Evolutionary conservation across 2,888 invertebrate genomes (phyloP).

Genomic region (Diabrotica balteata): DNA sequence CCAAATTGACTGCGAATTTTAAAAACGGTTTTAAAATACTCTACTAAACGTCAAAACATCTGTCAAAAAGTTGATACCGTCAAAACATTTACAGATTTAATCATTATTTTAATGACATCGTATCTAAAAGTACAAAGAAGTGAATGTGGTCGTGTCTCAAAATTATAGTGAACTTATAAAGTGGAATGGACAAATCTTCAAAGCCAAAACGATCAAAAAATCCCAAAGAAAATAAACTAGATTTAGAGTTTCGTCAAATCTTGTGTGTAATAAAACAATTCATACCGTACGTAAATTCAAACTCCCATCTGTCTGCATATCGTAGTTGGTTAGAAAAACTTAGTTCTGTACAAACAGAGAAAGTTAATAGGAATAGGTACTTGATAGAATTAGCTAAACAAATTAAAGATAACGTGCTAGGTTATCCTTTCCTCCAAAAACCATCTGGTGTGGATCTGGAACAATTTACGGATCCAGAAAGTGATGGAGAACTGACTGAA

Average conservation of each 20-base stretch:
- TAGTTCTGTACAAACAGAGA: slow-evolving; percentile 36
- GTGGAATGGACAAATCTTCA: slow-evolving; percentile 23
- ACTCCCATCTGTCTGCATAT: slow-evolving; percentile 41
- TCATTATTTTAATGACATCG: too few relatives aligned
- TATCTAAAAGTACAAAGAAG: background rate
- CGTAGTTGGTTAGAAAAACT: slow-evolving; percentile 48
- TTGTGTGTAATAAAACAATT: slow-evolving; percentile 44
- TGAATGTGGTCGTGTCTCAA: background rate
- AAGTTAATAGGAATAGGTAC: slow-evolving; percentile 41
- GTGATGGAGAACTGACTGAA: background rate
- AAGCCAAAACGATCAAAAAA: slow-evolving; percentile 5
- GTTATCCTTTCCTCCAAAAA: slow-evolving; percentile 43
- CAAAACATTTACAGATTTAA: too few relatives aligned
- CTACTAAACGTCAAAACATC: too few relatives aligned
- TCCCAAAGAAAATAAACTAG: slow-evolving; percentile 33
- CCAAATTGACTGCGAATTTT: background rate
- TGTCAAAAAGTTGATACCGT: too few relatives aligned
- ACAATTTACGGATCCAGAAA: slow-evolving; percentile 19
- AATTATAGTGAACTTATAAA: slow-evolving; percentile 1
- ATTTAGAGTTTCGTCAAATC: slow-evolving; percentile 46
- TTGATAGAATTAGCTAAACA: slow-evolving; percentile 45
- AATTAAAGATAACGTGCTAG: slow-evolving; percentile 41
- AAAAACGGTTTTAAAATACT: background rate
- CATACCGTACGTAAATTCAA: slow-evolving; percentile 45
- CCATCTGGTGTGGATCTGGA: slow-evolving; percentile 39